A percentile compares a stretch with the other conserved stretches of the same genome.
Conservation (phyloP, 1,140 invertebrate genomes). For the Drosophila truncata region DNA sequence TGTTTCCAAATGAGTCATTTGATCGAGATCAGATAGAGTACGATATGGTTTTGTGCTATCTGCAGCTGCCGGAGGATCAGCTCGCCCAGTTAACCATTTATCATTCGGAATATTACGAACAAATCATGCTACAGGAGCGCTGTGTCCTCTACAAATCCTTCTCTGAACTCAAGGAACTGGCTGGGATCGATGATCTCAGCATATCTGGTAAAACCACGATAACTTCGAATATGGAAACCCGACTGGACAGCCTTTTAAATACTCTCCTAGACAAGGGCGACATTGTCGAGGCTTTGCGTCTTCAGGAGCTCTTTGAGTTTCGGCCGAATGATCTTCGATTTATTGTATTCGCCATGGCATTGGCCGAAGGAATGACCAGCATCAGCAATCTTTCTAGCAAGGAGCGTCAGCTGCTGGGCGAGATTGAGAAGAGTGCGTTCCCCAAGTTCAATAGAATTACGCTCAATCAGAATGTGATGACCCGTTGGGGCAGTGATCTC, state of each 20-base stretch:
- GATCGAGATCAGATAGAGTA: constrained; percentile 84
- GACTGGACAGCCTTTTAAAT: constrained; percentile 71
- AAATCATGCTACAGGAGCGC: constrained; percentile 79
- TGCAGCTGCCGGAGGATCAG: constrained; percentile 52
- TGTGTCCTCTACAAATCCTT: constrained; percentile 82
- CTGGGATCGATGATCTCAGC: constrained; percentile 81
- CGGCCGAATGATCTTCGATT: constrained; percentile 85
- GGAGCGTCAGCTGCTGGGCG: constrained; percentile 72
- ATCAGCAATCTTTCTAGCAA: constrained; percentile 73
- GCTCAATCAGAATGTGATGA: constrained; percentile 62
- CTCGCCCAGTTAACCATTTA: constrained; percentile 44
- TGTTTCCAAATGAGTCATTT: constrained; percentile 81
- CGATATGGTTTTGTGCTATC: constrained; percentile 76
- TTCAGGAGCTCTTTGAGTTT: constrained; percentile 86
- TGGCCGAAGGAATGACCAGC: constrained; percentile 86
- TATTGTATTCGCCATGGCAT: constrained; percentile 85
- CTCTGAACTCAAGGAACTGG: constrained; percentile 78
- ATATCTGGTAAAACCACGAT: constrained; percentile 54
- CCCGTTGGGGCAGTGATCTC: constrained; percentile 64
- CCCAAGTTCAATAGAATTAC: constrained; percentile 79
- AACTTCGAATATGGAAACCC: constrained; percentile 53
- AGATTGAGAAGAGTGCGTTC: constrained; percentile 77
- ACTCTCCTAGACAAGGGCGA: constrained; percentile 83
- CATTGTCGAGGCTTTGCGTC: constrained; percentile 85
- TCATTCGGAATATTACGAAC: constrained; percentile 83